A percentile compares a stretch with the other conserved stretches of the same genome.
phyloP scores from a whole-genome alignment of 2,113 vertebrate genomes.

The Thinocorus orbignyianus region DNA sequence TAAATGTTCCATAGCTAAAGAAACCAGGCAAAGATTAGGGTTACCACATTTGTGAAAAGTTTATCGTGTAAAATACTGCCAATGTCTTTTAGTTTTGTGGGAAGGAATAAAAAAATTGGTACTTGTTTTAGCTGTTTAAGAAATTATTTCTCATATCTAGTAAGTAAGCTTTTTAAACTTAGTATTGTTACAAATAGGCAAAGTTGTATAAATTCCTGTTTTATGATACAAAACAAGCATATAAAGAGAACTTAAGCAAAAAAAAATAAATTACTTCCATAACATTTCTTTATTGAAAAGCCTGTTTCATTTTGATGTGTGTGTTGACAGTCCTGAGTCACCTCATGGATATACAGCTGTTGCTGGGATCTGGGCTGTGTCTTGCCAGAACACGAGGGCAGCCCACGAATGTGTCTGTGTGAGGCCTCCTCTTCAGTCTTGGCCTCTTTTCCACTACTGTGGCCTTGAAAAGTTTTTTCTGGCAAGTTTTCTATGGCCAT shows the following conservation, averaged over 20 bases:
- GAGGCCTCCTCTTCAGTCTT: neutral
- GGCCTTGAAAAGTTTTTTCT: neutral
- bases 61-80: neutral
- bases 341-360: neutral
- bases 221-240: neutral
- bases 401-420: neutral
- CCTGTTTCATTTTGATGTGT: neutral
- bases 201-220: neutral
- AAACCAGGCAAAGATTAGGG: neutral
- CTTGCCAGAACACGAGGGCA: neutral
- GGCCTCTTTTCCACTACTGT: neutral
- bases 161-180: neutral
- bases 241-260: neutral
- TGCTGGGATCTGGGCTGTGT: neutral
- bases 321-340: slow-evolving; percentile 4
- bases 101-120: neutral
- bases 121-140: neutral
- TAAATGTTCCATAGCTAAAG: neutral
- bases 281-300: neutral
- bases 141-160: neutral
- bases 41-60: neutral
- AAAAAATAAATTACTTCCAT: neutral
- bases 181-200: rapidly evolving
- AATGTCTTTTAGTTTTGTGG: neutral
- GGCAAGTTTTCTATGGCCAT: neutral